Evolutionary conservation across 2,797 vertebrate species (phyloP), one percentile per base, ranked within the genome.

Genomic region (Choloepus didactylus): DNA sequence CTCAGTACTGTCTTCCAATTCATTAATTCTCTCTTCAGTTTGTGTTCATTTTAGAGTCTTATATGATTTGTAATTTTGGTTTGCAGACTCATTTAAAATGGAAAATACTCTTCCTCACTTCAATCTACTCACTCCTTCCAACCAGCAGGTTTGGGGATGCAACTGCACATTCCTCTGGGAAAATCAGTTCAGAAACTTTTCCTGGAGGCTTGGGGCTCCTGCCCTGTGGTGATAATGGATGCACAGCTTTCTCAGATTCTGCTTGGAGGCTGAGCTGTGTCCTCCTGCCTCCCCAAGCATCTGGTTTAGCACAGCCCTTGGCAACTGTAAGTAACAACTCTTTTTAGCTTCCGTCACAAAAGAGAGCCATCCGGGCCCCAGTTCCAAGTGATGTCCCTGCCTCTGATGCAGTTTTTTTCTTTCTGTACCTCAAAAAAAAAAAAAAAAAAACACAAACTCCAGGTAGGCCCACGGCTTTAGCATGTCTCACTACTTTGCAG

Each of bases 141-240:
- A 62, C 7, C 29, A 76, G 59, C 25, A 87, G 31, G 49, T 76
- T 83, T 66, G 16, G 56, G 18, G 62, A 41, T 51, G 31, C 25
- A 41, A 51, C 38, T 69, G 31, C 60, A 80, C 9, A 73, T 15
- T 38, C 5, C 14, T 69, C 21, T 44, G 44, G n/a, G 59, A 19
- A 91, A 93, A 75, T 5, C 70, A 94, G 41, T 38, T 83, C 81
- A 86, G 62, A 83, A 82, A 83, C 6, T 62, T 79, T 31, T 56
- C 21, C 51, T 70, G 80, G 18, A 93, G 27, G 73, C 79, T 41
- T 70, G 75, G n/a, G 14, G 25, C 29, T 72, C 56, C n/a, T 64
- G 35, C 16, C 3, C 67, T 72, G 15, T 25, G 8, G 62, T 7
- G 25, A 44, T 54, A 95, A 81, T 35, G 6, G 51, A 81, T 51